phyloP scores from a whole-genome alignment of 2,888 invertebrate genomes.

The Epinotia brunnichana region DNA sequence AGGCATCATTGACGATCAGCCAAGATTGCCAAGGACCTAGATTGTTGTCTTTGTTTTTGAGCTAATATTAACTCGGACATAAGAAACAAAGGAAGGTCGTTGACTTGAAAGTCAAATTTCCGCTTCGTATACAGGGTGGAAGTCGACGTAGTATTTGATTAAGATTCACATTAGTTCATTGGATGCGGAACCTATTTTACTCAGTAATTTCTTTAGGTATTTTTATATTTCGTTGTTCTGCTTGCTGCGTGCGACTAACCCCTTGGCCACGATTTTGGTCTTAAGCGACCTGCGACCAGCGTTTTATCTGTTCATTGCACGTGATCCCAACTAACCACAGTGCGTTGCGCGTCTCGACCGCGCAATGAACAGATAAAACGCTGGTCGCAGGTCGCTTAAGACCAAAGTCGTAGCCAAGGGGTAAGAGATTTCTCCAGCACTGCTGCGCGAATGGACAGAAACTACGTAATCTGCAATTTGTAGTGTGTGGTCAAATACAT shows the following conservation, averaged over 20 bases:
- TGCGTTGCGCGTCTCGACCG: too few relatives aligned
- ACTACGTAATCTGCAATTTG: neutral
- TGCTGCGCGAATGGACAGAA: slow-evolving; percentile 22
- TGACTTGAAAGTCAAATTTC: slow-evolving; percentile 39
- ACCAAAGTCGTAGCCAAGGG: too few relatives aligned
- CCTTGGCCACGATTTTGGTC: too few relatives aligned
- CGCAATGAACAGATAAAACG: too few relatives aligned
- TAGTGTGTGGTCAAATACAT: neutral
- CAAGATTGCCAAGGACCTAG: slow-evolving; percentile 68
- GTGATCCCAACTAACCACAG: too few relatives aligned
- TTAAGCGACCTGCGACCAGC: too few relatives aligned
- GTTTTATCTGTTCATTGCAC: too few relatives aligned
- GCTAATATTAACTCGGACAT: slow-evolving; percentile 39
- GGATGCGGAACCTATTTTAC: neutral
- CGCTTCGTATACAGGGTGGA: neutral
- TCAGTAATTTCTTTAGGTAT: neutral
- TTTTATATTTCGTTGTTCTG: neutral
- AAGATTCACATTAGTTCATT: too few relatives aligned
- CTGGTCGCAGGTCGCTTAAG: too few relatives aligned
- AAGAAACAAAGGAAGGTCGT: slow-evolving; percentile 45
- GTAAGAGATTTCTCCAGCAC: too few relatives aligned
- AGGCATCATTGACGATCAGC: slow-evolving; percentile 62
- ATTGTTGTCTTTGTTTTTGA: slow-evolving; percentile 31
- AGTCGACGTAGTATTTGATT: neutral
- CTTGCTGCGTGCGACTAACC: slow-evolving; percentile 3